Conservation (phyloP, 2,888 invertebrate genomes). For the Ptilodon capucinus region DNA sequence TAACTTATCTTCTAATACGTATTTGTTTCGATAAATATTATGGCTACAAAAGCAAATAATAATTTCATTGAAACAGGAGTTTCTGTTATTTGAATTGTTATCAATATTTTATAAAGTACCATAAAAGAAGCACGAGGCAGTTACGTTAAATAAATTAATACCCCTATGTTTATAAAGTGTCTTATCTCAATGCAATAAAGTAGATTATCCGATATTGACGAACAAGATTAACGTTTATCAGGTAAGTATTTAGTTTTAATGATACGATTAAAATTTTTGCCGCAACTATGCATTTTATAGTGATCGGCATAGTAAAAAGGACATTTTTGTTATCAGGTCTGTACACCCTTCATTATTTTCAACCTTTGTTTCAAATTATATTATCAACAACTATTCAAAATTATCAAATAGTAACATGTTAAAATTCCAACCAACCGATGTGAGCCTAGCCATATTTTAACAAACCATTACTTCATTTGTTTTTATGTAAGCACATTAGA, state of each 20-base stretch:
- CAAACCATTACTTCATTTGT: too few species aligned
- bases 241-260: conserved; percentile 1
- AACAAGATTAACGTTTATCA: not conserved
- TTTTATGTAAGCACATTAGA: too few species aligned
- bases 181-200: conserved; percentile 7
- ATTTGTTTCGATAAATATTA: too few species aligned
- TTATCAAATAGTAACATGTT: too few species aligned
- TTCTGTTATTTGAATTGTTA: not conserved
- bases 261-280: conserved; percentile 3
- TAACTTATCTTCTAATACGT: too few species aligned
- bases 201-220: conserved; percentile 1
- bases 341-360: conserved; percentile 4
- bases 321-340: conserved; percentile 48
- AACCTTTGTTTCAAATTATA: not conserved
- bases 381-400: too few species aligned
- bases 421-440: too few species aligned
- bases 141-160: not conserved
- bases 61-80: too few species aligned
- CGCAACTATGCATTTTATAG: conserved; percentile 16
- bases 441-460: too few species aligned
- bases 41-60: too few species aligned
- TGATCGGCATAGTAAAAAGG: conserved; percentile 27
- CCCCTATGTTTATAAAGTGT: not conserved
- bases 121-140: too few species aligned
- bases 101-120: not conserved